Conservation (phyloP, 2,113 vertebrate genomes). For the Cephalophus harveyi region DNA sequence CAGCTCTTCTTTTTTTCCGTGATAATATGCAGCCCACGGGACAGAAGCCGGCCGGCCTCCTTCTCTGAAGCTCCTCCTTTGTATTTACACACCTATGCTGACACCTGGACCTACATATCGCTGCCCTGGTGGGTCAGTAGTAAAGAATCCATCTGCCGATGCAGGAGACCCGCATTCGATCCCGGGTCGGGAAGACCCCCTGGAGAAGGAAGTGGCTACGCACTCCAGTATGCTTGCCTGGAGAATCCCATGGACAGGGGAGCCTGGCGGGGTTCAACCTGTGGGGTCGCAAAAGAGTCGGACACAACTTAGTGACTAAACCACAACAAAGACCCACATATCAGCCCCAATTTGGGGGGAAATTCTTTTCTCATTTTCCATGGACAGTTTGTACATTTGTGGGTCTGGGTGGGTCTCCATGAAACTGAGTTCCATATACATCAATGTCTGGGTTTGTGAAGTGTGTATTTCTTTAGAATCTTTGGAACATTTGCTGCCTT, state of each 20-base stretch:
- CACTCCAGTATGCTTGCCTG: background rate
- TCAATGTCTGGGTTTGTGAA: background rate
- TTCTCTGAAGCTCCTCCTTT: background rate
- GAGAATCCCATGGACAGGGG: background rate
- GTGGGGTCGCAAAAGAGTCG: background rate
- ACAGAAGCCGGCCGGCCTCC: background rate
- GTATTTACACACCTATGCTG: background rate
- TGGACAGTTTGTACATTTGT: background rate
- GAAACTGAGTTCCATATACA: background rate
- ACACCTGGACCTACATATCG: background rate
- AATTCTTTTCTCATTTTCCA: background rate
- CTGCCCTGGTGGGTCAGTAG: background rate
- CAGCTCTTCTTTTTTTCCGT: background rate
- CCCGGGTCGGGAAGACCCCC: background rate
- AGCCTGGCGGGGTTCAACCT: background rate
- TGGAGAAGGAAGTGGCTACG: background rate
- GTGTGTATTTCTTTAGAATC: background rate
- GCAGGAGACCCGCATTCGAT: rapidly evolving
- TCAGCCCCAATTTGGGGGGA: background rate
- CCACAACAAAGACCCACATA: background rate
- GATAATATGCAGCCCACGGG: background rate
- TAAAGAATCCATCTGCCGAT: background rate
- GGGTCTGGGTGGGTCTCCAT: background rate
- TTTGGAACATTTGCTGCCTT: background rate
- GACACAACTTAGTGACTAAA: background rate